phyloP scores from a whole-genome alignment of 2,888 invertebrate genomes.

The Platycnemis pennipes region DNA sequence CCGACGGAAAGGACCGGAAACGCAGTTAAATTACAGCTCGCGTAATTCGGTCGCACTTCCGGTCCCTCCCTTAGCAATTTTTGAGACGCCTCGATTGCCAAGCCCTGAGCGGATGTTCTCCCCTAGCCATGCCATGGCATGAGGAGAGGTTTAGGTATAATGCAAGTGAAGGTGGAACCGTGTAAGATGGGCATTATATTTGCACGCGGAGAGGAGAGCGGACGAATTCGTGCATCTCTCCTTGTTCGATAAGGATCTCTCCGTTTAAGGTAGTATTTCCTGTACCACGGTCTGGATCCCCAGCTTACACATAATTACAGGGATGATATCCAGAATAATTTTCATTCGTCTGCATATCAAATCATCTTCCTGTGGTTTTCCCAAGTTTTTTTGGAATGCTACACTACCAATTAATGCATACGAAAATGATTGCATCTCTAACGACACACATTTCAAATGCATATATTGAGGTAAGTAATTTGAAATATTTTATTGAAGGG shows the following conservation, averaged over 20 bases:
- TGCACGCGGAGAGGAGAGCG: background rate
- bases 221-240: background rate
- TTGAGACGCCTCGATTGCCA: background rate
- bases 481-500: too few relatives aligned
- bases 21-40: background rate
- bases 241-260: background rate
- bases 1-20: background rate
- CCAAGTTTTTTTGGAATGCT: too few relatives aligned
- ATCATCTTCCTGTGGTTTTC: background rate
- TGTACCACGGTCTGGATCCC: background rate
- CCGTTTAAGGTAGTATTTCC: background rate
- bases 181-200: background rate
- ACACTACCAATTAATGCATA: too few relatives aligned
- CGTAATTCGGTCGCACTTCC: background rate
- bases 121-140: background rate
- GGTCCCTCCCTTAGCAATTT: background rate
- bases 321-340: conserved; percentile 7
- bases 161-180: background rate
- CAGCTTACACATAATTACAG: background rate
- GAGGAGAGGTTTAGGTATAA: background rate
- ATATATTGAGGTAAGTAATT: too few relatives aligned
- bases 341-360: background rate
- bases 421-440: background rate
- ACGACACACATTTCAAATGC: background rate
- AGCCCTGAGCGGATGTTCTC: background rate